Conservation (phyloP, 2,113 vertebrate genomes). For the Sialia sialis region DNA sequence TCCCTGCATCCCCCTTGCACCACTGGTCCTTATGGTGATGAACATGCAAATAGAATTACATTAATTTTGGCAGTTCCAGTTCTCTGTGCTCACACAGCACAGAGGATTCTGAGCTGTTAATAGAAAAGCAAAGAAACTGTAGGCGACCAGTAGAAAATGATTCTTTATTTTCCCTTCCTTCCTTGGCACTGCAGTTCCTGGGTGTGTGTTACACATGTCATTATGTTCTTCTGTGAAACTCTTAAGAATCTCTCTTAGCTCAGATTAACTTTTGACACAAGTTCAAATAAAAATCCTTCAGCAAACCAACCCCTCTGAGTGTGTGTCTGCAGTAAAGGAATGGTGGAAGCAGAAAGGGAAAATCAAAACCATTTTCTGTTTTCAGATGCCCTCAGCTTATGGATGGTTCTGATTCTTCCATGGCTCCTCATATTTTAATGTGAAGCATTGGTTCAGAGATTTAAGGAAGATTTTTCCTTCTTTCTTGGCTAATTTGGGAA, state of each 20-base stretch:
- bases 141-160: neutral
- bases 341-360: neutral
- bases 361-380: neutral
- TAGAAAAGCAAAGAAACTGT: neutral
- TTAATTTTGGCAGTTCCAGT: neutral
- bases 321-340: neutral
- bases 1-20: neutral
- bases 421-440: neutral
- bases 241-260: neutral
- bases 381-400: neutral
- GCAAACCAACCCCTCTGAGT: neutral
- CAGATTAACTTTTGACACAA: neutral
- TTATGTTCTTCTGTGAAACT: neutral
- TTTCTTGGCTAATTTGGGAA: neutral
- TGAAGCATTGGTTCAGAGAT: neutral
- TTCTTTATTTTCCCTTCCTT: neutral
- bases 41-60: neutral
- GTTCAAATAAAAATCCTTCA: neutral
- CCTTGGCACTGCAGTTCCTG: neutral
- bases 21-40: neutral
- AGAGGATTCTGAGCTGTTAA: neutral
- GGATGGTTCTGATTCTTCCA: neutral
- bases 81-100: neutral
- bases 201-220: accelerated
- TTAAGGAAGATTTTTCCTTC: neutral